Conservation (phyloP, 1,140 invertebrate species). For the Drosophila arawakana region DNA sequence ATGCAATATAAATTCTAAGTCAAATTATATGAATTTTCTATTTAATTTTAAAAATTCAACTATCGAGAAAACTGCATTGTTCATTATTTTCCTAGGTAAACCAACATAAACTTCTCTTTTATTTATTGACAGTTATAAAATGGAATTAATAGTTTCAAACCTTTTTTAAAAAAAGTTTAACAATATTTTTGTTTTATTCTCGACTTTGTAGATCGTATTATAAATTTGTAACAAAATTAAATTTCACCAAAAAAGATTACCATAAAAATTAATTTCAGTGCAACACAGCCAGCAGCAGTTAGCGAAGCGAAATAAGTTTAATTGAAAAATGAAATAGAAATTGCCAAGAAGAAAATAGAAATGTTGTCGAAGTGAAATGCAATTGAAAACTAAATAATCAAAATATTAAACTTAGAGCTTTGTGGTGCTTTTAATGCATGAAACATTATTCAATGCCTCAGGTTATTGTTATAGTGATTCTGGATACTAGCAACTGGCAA, state of each 20-base stretch:
- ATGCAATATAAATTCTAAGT: not conserved
- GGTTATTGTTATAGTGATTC: not conserved
- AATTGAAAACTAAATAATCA: conserved; percentile 27
- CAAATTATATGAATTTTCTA: too few relatives aligned
- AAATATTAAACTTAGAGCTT: conserved; percentile 14
- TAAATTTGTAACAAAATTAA: too few relatives aligned
- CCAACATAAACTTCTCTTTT: too few relatives aligned
- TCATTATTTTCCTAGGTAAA: too few relatives aligned
- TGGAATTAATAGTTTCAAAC: too few relatives aligned
- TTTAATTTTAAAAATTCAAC: too few relatives aligned
- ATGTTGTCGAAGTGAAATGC: conserved; percentile 1
- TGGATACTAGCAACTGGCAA: not conserved
- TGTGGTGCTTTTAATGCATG: conserved; percentile 15
- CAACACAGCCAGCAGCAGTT: conserved; percentile 4
- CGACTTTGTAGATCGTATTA: too few relatives aligned
- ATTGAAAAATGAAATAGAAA: conserved; percentile 41
- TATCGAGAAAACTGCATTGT: too few relatives aligned
- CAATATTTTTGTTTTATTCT: too few relatives aligned
- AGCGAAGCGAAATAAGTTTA: conserved; percentile 26
- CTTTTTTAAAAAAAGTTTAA: too few relatives aligned
- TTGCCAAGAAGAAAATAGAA: not conserved
- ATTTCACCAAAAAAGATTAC: too few relatives aligned
- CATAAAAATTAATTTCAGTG: conserved; percentile 15
- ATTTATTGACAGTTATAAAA: too few relatives aligned
- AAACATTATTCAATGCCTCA: conserved; percentile 35